Percentiles rank a stretch among this genome's conserved stretches.
Evolutionary conservation across 2,888 invertebrate genomes (phyloP).

Genomic region (Melikaiella ostensackeni): DNA sequence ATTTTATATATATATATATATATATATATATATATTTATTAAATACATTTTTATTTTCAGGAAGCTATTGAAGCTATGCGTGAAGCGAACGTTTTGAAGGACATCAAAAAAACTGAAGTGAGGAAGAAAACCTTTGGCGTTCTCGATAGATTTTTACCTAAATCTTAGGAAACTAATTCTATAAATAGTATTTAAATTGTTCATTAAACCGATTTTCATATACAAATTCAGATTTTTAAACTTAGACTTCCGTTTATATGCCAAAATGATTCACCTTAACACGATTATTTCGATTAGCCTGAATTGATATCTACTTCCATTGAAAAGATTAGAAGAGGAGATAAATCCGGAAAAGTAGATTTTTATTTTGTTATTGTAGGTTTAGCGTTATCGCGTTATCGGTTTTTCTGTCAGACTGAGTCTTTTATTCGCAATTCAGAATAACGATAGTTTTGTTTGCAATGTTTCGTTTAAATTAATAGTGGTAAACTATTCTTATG

Average conservation of each 20-base stretch:
- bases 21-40: no score
- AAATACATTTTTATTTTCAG: conserved; percentile 70
- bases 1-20: no score
- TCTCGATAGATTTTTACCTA: conserved; percentile 85
- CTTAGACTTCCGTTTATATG: background rate
- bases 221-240: background rate
- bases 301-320: background rate
- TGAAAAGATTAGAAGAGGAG: conserved; percentile 6
- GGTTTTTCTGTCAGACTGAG: background rate
- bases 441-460: background rate
- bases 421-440: background rate
- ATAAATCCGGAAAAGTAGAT: background rate
- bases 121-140: conserved; percentile 78
- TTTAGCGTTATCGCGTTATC: background rate
- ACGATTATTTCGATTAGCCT: no score
- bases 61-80: conserved; percentile 79
- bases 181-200: conserved; percentile 17
- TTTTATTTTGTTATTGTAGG: background rate
- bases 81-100: conserved; percentile 72
- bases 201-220: conserved; percentile 4
- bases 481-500: background rate
- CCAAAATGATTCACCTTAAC: background rate
- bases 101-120: conserved; percentile 72
- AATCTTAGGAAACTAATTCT: conserved; percentile 66
- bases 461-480: background rate